Evolutionary conservation across 2,113 vertebrate genomes (phyloP).

Genomic region (Cichladusa arquata): DNA sequence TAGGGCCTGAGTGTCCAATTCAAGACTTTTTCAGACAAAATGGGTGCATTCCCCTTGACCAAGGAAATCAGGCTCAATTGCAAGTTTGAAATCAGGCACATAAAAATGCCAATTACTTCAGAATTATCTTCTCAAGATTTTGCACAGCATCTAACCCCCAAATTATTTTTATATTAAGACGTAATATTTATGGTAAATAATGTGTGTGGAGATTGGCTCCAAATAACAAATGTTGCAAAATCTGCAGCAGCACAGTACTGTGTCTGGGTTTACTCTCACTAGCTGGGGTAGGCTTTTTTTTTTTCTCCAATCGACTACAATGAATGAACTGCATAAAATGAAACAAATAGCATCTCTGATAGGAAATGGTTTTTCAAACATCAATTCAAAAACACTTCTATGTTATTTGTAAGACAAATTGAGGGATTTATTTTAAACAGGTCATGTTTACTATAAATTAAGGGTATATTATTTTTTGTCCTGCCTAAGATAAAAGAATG

Average conservation of each 20-base stretch:
- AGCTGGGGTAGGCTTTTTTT: neutral
- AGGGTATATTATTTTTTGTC: constrained; percentile 15
- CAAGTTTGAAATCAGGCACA: neutral
- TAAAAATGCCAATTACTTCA: neutral
- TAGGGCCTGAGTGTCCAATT: neutral
- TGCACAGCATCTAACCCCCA: neutral
- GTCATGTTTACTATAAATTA: constrained; percentile 33
- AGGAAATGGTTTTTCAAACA: constrained; percentile 27
- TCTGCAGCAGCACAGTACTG: neutral
- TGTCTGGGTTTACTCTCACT: neutral
- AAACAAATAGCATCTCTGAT: constrained; percentile 34
- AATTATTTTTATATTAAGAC: neutral
- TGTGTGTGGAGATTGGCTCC: neutral
- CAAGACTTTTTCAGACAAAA: neutral
- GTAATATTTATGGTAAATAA: neutral
- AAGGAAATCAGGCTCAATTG: neutral
- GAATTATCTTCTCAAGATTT: neutral
- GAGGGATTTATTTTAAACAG: constrained; percentile 34
- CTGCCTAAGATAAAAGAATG: constrained; percentile 14
- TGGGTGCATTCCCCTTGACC: neutral
- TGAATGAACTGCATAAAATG: constrained; percentile 49
- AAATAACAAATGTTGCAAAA: neutral
- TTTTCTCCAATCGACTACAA: constrained; percentile 29
- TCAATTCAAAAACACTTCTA: constrained; percentile 41
- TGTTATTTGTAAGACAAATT: constrained; percentile 35